Base-by-base conservation (phyloP, 2,113 vertebrate genomes). In the Anthoscopus minutus region DNA sequence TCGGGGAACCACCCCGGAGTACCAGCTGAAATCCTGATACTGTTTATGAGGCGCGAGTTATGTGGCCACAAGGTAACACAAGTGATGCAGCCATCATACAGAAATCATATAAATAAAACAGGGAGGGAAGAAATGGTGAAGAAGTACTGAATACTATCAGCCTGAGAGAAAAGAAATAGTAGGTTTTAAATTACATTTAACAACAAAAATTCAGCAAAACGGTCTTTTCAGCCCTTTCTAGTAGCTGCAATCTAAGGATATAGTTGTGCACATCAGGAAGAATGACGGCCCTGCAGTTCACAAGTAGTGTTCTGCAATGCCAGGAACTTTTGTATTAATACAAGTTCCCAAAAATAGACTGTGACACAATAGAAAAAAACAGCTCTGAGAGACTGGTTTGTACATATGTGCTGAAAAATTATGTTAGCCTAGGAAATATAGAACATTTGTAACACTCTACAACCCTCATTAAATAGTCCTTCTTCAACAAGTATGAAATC, bases 321-420 rank as follows among this genome's bases (percentile, higher is more conserved):
- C 85, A 93, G 82, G 76, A 89, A 94, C 65, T 69, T 78, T 48
- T 70, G 56, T 88, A 81, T 88, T 89, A 94, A 80, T 70, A 54
- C 40, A 42, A 62, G 33, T 76, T 93, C 81, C 79, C 80, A 76
- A 91, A 92, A 96, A 97, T 60, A 95, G 86, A 40, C 45, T 17
- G 23, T 96, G 95, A 94, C 73, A 88, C 42, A 88, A 86, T 13
- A 91, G 81, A 97, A 94, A 96, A 92, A 77, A 84, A 44, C 73
- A 88, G 23, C 72, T 95, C 76, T 2, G 8, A 89, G 64, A 51
- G n/a, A 70, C 74, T 79, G 35, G 58, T 84, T 62, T 44, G 77
- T 78, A 66, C 35, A 51, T 7, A 42, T 47, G 27, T 40, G 45
- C 64, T 92, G 74, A 87, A 96, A 93, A 94, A 66, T 50, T 77